These are phyloP conservation scores for Thaumetopoea pityocampa DNA, from an alignment of 1,140 invertebrate species.

Conservation along the genomic window DNA sequence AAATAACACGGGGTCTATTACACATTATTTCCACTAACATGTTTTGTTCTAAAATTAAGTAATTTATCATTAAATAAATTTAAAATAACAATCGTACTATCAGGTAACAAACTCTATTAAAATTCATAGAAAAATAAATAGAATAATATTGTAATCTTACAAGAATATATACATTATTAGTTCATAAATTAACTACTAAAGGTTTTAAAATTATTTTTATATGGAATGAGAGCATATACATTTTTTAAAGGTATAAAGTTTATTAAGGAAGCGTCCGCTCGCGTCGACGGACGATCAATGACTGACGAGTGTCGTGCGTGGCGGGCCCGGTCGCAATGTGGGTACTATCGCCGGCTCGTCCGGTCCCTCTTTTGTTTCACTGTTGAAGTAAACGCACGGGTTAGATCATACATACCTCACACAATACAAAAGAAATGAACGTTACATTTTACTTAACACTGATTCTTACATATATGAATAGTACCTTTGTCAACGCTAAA, in stretches of 20 bases:
- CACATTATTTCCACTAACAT: no score
- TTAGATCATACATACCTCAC: neutral
- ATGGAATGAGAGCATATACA: no score
- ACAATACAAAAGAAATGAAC: no score
- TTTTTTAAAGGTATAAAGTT: no score
- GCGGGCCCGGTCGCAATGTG: constrained; percentile 47
- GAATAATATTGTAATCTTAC: constrained; percentile 7
- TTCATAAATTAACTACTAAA: neutral
- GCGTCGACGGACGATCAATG: constrained; percentile 33
- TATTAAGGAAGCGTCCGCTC: no score
- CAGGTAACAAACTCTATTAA: constrained; percentile 16
- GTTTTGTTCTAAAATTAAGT: no score
- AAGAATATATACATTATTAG: constrained; percentile 8
- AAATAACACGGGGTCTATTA: no score
- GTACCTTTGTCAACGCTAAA: no score
- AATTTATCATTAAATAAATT: neutral
- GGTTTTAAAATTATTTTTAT: no score
- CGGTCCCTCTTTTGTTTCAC: constrained; percentile 43
- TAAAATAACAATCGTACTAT: constrained; percentile 1
- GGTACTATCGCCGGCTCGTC: constrained; percentile 55
- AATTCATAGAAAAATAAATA: constrained; percentile 12
- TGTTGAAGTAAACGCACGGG: constrained; percentile 17
- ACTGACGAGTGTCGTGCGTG: constrained; percentile 40
- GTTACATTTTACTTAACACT: no score
- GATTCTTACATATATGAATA: no score